Evolutionary conservation across 1,140 invertebrate species (phyloP), one percentile per base, ranked within the genome.

Genomic region (Ips typographus): DNA sequence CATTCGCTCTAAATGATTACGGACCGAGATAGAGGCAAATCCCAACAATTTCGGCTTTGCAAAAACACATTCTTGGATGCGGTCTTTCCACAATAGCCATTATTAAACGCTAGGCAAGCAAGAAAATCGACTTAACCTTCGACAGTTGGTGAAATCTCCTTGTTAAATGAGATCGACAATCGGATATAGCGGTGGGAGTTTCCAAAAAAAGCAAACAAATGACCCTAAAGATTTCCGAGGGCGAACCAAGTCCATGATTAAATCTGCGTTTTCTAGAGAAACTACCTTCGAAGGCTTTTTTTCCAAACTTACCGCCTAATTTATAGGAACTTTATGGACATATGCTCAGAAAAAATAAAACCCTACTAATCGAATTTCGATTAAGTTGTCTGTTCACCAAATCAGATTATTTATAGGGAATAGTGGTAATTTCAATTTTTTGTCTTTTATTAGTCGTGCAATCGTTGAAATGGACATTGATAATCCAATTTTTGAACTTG

Each of bases 41-140:
- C 61, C 61, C 40, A 49, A 63, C 40, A 62, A 63, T 63, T 63
- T 63, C 47, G 44, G 61, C 7, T 8, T 41, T 40, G 40, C 8
- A 56, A 70, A 75, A 75, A 74, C 72, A 73, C 72, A 73, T 70
- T 72, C 69, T 56, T 68, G 58, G 65, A 61, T 71, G 65, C 56
- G 72, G 64, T 71, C 67, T 76, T 73, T 71, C 69, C 64, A 63
- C 68, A 72, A 51, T 71, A 74, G 74, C 75, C 76, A 77, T 77
- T 77, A 77, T 73, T 77, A 77, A 77, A 77, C 76, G 76, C 76
- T 77, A 76, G 74, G 74, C 76, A 75, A 77, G 76, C 76, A 77
- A 74, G 73, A 77, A 77, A 76, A 74, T 70, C 73, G 65, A 72
- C 71, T 74, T 72, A 70, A 72, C 68, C 71, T 70, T 63, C 74